Conservation (phyloP, 2,797 vertebrate genomes). For the Botia almorhae region DNA sequence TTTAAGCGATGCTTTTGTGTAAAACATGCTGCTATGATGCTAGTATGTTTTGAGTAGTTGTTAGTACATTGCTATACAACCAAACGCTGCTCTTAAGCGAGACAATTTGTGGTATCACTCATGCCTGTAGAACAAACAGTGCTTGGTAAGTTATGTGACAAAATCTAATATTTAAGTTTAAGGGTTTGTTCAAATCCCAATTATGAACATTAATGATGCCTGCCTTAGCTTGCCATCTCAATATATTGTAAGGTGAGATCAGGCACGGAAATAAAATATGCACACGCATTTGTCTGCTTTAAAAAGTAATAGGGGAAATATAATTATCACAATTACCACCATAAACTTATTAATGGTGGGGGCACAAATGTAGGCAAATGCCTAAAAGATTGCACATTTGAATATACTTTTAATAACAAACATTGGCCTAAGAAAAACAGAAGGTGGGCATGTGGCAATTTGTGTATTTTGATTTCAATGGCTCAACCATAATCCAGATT, state of each 20-base stretch:
- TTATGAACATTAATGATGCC: not conserved
- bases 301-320: not conserved
- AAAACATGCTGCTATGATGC: no score
- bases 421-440: not conserved
- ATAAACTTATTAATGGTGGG: no score
- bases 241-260: not conserved
- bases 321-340: not conserved
- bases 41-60: no score
- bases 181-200: not conserved
- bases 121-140: no score
- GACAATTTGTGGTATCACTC: no score
- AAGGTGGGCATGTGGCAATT: constrained; percentile 30
- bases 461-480: constrained; percentile 60
- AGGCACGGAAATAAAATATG: not conserved
- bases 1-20: no score
- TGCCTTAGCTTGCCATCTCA: no score
- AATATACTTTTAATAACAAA: not conserved
- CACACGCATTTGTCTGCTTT: not conserved
- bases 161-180: not conserved
- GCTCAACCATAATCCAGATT: constrained; percentile 64
- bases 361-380: not conserved
- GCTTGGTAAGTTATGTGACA: no score
- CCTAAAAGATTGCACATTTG: not conserved
- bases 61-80: no score
- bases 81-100: no score